Percentiles rank a stretch among this genome's conserved stretches.
These are phyloP conservation scores for Brachionus koreanus DNA, from an alignment of 1,140 invertebrate genomes.

Conservation along the genomic window DNA sequence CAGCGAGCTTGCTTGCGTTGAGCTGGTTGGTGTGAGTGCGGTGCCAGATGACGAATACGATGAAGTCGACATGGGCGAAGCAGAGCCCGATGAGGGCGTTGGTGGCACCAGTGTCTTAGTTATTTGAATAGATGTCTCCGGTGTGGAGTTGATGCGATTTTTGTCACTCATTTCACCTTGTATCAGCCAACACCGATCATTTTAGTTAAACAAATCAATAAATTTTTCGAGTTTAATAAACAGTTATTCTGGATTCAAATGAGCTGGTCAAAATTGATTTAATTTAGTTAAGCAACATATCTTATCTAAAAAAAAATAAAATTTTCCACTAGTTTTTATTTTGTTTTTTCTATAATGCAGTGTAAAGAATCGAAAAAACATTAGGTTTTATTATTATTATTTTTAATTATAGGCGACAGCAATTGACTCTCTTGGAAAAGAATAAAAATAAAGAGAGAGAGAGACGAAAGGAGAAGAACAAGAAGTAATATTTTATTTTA, in stretches of 20 bases:
- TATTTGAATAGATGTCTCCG: constrained; percentile 26
- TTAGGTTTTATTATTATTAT: constrained; percentile 3
- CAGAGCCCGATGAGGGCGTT: neutral
- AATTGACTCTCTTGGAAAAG: constrained; percentile 23
- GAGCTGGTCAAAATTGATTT: neutral
- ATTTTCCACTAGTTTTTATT: neutral
- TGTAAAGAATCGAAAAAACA: neutral
- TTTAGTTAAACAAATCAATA: neutral
- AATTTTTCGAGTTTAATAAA: neutral
- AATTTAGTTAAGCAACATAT: neutral
- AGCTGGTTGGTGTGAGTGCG: constrained; percentile 1
- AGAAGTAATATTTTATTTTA: constrained; percentile 38
- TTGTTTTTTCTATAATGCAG: neutral
- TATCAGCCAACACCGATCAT: neutral
- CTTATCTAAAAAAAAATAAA: neutral
- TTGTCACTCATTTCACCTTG: constrained; percentile 15
- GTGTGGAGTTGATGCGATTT: neutral
- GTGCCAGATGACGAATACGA: constrained; percentile 10
- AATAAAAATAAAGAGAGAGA: neutral
- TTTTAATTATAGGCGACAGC: constrained; percentile 38
- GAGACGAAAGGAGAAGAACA: neutral
- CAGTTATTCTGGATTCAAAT: neutral
- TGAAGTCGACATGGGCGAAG: constrained; percentile 6
- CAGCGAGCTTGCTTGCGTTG: neutral
- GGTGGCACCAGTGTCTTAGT: neutral